These are phyloP conservation scores for Catalaphyllia jardinei DNA, from an alignment of 64 coral and sea anemone genomes.

Conservation along the genomic window DNA sequence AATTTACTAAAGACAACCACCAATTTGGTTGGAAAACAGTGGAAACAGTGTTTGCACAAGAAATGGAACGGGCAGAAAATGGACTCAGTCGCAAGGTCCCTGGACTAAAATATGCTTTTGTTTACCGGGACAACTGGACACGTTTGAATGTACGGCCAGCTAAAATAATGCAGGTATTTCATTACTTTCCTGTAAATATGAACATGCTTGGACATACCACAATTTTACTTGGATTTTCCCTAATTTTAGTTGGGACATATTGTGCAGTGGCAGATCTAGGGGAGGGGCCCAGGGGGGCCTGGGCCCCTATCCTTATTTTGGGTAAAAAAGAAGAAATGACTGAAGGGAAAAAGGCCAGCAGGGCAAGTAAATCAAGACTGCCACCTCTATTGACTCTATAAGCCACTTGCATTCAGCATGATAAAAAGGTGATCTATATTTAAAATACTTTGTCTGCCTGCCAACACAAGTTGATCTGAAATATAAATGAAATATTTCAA, in stretches of 20 bases:
- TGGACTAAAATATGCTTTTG: constrained; percentile 28
- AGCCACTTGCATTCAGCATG: background rate
- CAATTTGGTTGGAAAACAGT: constrained; percentile 23
- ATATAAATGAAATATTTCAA: background rate
- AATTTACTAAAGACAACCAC: background rate
- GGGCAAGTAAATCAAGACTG: too few species aligned
- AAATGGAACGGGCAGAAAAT: constrained; percentile 13
- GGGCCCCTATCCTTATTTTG: too few species aligned
- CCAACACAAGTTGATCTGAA: background rate
- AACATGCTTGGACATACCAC: background rate
- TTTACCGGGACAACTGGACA: constrained; percentile 32
- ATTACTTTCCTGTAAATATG: background rate
- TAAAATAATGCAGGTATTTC: constrained; percentile 23
- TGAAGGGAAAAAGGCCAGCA: too few species aligned
- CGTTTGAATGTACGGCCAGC: constrained; percentile 25
- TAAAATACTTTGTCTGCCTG: background rate
- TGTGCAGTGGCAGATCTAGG: too few species aligned
- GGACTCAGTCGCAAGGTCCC: constrained; percentile 17
- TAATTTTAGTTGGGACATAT: background rate
- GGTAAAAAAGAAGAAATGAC: too few species aligned
- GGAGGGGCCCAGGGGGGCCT: too few species aligned
- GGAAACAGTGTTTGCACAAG: background rate
- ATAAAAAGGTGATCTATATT: background rate
- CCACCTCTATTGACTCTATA: background rate
- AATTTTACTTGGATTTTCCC: background rate